A percentile compares a stretch with the other conserved stretches of the same genome.
phyloP scores from a whole-genome alignment of 2,113 vertebrate species.

The Ovis canadensis region DNA sequence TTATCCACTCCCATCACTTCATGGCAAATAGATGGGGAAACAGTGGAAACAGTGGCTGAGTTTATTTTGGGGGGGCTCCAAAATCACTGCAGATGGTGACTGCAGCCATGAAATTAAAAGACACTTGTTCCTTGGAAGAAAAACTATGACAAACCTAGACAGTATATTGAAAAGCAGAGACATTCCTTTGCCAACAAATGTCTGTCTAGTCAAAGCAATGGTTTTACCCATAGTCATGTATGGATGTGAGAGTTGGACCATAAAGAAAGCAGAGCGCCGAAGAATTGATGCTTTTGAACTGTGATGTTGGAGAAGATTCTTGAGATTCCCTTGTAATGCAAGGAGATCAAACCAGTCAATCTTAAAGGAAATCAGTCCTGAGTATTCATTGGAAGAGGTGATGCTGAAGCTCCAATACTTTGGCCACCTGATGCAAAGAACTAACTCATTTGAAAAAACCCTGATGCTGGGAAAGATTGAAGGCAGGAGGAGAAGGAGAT shows the following conservation, averaged over 20 bases:
- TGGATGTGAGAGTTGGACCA: neutral
- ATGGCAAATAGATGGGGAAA: neutral
- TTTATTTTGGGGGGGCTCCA: neutral
- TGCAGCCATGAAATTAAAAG: neutral
- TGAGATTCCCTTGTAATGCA: neutral
- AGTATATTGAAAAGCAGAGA: neutral
- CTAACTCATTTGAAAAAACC: neutral
- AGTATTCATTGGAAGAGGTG: neutral
- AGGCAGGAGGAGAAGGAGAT: neutral
- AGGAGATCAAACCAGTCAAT: neutral
- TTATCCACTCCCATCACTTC: neutral
- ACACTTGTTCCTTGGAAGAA: neutral
- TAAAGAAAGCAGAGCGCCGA: accelerated
- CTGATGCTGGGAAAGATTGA: neutral
- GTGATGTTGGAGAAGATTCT: neutral
- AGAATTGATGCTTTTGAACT: neutral
- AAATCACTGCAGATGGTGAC: neutral
- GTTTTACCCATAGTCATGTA: neutral
- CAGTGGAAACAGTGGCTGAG: neutral
- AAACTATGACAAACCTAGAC: neutral
- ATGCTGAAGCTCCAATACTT: neutral
- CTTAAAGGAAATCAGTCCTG: neutral
- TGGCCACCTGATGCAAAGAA: neutral
- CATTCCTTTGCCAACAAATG: neutral
- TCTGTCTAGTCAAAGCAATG: neutral